A percentile compares a stretch with the other conserved stretches of the same genome.
Conservation (phyloP, 2,888 invertebrate species). For the Chromoteleia sp. region DNA sequence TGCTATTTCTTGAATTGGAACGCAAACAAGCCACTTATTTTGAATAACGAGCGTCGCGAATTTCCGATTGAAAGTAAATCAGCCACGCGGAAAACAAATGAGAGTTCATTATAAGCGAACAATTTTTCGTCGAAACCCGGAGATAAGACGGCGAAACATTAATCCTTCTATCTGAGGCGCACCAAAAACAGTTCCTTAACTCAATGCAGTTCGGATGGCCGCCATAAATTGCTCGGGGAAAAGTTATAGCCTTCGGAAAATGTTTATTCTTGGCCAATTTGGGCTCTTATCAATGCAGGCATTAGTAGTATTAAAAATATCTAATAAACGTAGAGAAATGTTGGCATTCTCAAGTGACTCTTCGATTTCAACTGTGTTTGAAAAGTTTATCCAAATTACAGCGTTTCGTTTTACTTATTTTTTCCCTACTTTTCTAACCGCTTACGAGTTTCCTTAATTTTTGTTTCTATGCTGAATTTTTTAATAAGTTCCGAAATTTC, state of each 20-base stretch:
- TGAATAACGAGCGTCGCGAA: constrained; percentile 41
- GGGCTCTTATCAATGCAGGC: constrained; percentile 4
- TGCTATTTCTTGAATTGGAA: neutral
- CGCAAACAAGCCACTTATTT: constrained; percentile 46
- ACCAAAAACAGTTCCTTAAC: constrained; percentile 56
- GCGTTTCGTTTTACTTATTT: too few relatives aligned
- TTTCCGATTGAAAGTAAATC: constrained; percentile 50
- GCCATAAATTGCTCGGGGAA: constrained; percentile 29
- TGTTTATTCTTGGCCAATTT: constrained; percentile 23
- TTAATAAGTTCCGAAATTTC: too few relatives aligned
- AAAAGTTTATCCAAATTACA: too few relatives aligned
- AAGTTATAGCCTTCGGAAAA: constrained; percentile 28
- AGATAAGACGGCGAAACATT: constrained; percentile 60
- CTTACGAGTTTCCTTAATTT: too few relatives aligned
- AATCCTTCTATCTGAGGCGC: constrained; percentile 53
- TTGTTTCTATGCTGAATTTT: too few relatives aligned
- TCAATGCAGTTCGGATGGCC: constrained; percentile 49
- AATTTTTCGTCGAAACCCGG: constrained; percentile 49
- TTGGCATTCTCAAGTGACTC: too few relatives aligned
- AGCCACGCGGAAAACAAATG: constrained; percentile 44
- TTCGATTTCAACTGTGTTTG: too few relatives aligned
- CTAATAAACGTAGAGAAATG: too few relatives aligned
- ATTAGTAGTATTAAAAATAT: neutral
- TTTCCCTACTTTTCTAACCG: too few relatives aligned
- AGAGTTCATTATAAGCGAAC: constrained; percentile 51